Percentiles rank a stretch among this genome's conserved stretches.
Conservation (phyloP, 1,140 invertebrate genomes). For the Micrasema minimum region DNA sequence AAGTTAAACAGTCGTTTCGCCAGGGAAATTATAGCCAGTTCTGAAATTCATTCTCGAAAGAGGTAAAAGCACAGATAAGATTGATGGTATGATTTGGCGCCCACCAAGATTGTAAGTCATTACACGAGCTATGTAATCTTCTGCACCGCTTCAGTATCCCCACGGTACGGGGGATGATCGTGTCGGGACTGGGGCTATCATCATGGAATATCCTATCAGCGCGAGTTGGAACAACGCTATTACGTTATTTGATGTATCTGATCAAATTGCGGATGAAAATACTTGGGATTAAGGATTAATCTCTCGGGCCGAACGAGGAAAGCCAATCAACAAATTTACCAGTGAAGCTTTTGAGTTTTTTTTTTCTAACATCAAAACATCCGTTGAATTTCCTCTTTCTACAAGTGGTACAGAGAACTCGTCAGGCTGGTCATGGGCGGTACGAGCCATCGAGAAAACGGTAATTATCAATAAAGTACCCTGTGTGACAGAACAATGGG, state of each 20-base stretch:
- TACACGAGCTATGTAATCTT: not conserved
- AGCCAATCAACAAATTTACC: no score
- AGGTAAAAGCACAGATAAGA: no score
- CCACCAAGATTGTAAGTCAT: slow-evolving; percentile 3
- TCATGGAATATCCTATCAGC: not conserved
- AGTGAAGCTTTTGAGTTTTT: no score
- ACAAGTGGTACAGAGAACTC: not conserved
- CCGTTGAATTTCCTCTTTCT: no score
- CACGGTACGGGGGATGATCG: not conserved
- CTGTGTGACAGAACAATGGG: slow-evolving; percentile 28
- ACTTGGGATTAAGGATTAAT: slow-evolving; percentile 7
- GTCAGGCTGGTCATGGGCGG: not conserved
- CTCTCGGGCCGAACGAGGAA: not conserved
- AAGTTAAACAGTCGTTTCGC: no score
- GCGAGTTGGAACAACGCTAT: not conserved
- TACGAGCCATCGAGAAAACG: slow-evolving; percentile 17
- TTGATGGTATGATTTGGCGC: slow-evolving; percentile 4
- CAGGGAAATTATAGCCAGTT: no score
- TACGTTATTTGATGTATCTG: slow-evolving; percentile 2
- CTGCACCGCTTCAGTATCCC: no score
- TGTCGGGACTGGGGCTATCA: slow-evolving; percentile 1
- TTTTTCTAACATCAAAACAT: no score
- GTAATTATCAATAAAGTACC: slow-evolving; percentile 25
- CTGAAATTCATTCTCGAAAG: no score
- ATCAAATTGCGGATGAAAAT: not conserved